These are phyloP conservation scores for Cheilosia urbana DNA, from an alignment of 2,888 invertebrate species.

Conservation along the genomic window DNA sequence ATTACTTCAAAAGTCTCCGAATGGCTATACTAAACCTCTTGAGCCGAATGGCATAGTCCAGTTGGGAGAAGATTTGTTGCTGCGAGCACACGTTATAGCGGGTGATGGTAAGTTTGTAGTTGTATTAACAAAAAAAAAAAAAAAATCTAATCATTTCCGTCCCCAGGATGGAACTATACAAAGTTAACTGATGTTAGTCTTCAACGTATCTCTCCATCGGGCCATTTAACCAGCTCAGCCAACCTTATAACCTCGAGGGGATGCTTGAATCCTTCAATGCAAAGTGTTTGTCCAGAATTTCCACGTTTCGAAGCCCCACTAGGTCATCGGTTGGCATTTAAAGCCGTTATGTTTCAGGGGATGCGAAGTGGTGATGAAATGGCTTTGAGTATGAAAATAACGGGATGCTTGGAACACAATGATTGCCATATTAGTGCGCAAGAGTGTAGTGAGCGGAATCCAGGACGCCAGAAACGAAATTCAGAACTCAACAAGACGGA, in stretches of 20 bases:
- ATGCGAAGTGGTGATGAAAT: constrained; percentile 86
- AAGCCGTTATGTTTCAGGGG: constrained; percentile 86
- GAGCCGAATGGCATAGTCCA: constrained; percentile 85
- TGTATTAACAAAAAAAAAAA: not conserved
- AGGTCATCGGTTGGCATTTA: constrained; percentile 84
- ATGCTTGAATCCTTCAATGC: constrained; percentile 84
- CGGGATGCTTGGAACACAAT: constrained; percentile 85
- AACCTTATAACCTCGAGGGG: constrained; percentile 84
- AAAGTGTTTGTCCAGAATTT: constrained; percentile 83
- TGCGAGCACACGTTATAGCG: constrained; percentile 85
- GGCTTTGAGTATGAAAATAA: constrained; percentile 85
- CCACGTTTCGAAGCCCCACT: constrained; percentile 84
- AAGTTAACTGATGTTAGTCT: constrained; percentile 85
- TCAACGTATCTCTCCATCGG: constrained; percentile 80
- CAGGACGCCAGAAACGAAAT: constrained; percentile 78
- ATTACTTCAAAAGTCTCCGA: constrained; percentile 84
- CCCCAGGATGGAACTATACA: constrained; percentile 84
- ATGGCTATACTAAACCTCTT: constrained; percentile 85
- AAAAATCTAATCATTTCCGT: not conserved
- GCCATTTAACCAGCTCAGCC: constrained; percentile 81
- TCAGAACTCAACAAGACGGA: constrained; percentile 77
- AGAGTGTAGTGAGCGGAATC: constrained; percentile 77
- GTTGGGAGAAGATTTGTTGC: constrained; percentile 86
- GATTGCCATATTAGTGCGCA: constrained; percentile 84
- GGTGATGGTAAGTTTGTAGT: constrained; percentile 84